Evolutionary conservation across 2,113 vertebrate species (phyloP), one percentile per base, ranked within the genome.

Genomic region (Chlorodrepanis virens): DNA sequence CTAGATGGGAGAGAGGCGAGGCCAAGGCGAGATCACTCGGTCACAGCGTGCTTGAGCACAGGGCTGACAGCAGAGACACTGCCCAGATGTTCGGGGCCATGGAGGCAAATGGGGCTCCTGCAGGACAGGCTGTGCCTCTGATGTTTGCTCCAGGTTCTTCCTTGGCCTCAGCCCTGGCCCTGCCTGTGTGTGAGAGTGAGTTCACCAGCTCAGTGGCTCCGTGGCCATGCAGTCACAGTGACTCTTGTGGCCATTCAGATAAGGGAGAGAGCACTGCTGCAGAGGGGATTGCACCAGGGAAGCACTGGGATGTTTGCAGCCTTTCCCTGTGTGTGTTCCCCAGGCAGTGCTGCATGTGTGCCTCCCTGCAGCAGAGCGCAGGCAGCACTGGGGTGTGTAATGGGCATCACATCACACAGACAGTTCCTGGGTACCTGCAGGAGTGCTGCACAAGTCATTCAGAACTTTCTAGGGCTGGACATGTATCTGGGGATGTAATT

Each of bases 351-450:
- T 5, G 16, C 28, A 4, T 0, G 0, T 15, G 21, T 7, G 42
- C 50, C 49, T 40, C 27, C 59, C 0, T 0, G 0, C 19, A 61
- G 54, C 0, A 0, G 20, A 25, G 65, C 2, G 0, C 0, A 4
- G 65, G 45, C 37, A 10, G 49, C 1, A 1, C 0, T 6, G 24
- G 33, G 33, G 12, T 56, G 53, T 3, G 4, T 0, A 0, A 14
- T 23, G 68, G 49, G 11, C 10, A 17, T 29, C 27, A 0, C 2
- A 2, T 24, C 50, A n/a, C 56, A 27, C 47, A 4, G 17, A 6
- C 9, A 1, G 40, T 0, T 50, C 61, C 69, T 78, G 0, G 0
- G 29, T 39, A 33, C 79, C 79, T 42, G 11, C 84, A 47, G 47
- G 53, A 47, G 29, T 0, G 3, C 54, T 28, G 79, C 21, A 0